A percentile compares a stretch with the other conserved stretches of the same genome.
phyloP scores from a whole-genome alignment of 2,797 vertebrate species.

The Poeciliopsis turneri region DNA sequence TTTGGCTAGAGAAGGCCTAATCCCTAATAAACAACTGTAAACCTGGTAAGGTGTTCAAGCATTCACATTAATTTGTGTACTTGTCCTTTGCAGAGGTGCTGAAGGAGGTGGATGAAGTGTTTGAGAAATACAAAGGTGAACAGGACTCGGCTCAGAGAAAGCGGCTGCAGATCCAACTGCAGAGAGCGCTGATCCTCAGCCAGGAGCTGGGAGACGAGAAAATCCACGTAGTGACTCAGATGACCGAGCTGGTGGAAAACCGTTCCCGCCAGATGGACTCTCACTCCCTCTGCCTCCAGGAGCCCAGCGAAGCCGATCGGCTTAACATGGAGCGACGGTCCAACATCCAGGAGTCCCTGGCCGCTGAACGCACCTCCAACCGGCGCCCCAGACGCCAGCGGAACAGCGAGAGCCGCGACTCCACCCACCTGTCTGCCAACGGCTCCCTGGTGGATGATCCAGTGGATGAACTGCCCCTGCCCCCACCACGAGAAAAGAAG shows the following conservation, averaged over 20 bases:
- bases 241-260: slow-evolving; percentile 96
- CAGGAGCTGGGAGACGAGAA: slow-evolving; percentile 98
- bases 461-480: slow-evolving; percentile 85
- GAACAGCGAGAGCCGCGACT: slow-evolving; percentile 93
- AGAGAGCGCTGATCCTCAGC: slow-evolving; percentile 92
- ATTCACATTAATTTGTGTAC: slow-evolving; percentile 6
- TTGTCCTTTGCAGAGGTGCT: slow-evolving; percentile 86
- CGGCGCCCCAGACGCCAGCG: slow-evolving; percentile 90
- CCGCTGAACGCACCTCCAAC: slow-evolving; percentile 86
- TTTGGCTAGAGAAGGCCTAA: background rate
- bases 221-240: slow-evolving; percentile 96
- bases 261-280: slow-evolving; percentile 95
- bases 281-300: slow-evolving; percentile 90
- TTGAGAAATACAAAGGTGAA: slow-evolving; percentile 93
- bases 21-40: background rate
- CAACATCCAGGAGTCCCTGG: slow-evolving; percentile 61
- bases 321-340: slow-evolving; percentile 65
- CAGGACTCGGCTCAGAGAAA: slow-evolving; percentile 90
- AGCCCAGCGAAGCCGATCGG: slow-evolving; percentile 85
- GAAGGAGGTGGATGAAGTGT: slow-evolving; percentile 96
- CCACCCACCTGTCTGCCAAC: slow-evolving; percentile 89
- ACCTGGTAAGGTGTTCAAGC: background rate
- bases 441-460: slow-evolving; percentile 87
- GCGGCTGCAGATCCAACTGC: slow-evolving; percentile 92
- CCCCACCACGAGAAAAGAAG: slow-evolving; percentile 89